Conservation (phyloP, 1,140 invertebrate genomes). For the Heliconius melpomene region DNA sequence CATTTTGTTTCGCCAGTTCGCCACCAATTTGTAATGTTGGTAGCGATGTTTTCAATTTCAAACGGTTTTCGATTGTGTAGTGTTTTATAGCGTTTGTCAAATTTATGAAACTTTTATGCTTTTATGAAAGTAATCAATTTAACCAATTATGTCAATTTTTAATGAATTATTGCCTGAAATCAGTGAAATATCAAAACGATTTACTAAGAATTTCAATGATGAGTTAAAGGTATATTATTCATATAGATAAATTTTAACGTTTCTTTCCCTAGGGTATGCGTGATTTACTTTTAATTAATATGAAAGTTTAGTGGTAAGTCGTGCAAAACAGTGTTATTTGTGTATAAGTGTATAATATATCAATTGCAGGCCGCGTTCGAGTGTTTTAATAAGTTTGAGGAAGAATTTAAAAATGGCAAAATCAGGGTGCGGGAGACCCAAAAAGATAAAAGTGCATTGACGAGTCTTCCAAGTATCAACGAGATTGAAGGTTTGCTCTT, state of each 20-base stretch:
- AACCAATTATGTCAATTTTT: conserved; percentile 71
- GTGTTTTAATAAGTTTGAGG: conserved; percentile 65
- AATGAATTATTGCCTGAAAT: conserved; percentile 69
- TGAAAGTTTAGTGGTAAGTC: conserved; percentile 28
- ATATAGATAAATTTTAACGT: neutral
- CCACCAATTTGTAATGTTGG: conserved; percentile 49
- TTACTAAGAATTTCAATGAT: conserved; percentile 59
- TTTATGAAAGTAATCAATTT: conserved; percentile 55
- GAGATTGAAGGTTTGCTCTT: conserved; percentile 63
- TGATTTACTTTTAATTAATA: conserved; percentile 22
- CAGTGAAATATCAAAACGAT: conserved; percentile 58
- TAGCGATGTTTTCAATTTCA: conserved; percentile 66
- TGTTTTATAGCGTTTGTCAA: conserved; percentile 67
- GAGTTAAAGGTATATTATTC: conserved; percentile 62
- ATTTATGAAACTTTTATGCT: conserved; percentile 58
- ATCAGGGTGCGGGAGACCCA: conserved; percentile 48
- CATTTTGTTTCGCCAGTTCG: neutral
- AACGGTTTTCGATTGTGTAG: conserved; percentile 73
- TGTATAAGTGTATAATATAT: conserved; percentile 28
- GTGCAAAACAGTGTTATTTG: conserved; percentile 29
- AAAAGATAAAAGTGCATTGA: conserved; percentile 59
- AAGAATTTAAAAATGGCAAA: conserved; percentile 58
- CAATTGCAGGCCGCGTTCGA: conserved; percentile 59
- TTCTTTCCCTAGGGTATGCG: neutral
- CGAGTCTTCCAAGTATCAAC: conserved; percentile 64